Conservation (phyloP, 1,140 invertebrate species). For the Drosophila takahashii region DNA sequence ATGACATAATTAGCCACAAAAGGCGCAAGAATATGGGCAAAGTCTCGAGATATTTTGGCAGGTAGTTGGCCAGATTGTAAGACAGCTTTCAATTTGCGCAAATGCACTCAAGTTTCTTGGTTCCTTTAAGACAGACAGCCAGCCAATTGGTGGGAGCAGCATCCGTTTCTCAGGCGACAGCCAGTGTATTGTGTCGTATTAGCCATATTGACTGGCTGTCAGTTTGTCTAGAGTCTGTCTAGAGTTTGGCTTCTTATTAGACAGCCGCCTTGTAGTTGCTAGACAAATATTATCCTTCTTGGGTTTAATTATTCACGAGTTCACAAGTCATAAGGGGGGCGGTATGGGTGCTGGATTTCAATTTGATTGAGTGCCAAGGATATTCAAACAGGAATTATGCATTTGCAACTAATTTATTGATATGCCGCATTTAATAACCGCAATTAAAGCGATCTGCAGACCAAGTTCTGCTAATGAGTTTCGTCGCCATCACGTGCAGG, state of each 20-base stretch:
- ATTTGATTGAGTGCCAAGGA: conserved; percentile 49
- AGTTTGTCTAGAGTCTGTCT: conserved; percentile 4
- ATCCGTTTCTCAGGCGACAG: conserved; percentile 13
- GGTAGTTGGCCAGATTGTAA: conserved; percentile 20
- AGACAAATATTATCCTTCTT: conserved; percentile 41
- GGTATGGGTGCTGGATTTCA: conserved; percentile 45
- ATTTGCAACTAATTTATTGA: conserved; percentile 44
- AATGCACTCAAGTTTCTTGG: conserved; percentile 52
- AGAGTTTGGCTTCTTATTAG: conserved; percentile 43
- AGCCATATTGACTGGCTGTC: conserved; percentile 45
- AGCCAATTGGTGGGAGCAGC: no score
- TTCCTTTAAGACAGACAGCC: no score
- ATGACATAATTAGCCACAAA: conserved; percentile 60
- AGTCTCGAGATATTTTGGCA: conserved; percentile 48
- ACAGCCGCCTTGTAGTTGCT: conserved; percentile 19
- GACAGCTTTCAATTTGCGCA: conserved; percentile 59
- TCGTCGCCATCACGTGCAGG: conserved; percentile 31
- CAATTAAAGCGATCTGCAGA: conserved; percentile 14
- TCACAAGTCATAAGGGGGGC: background rate
- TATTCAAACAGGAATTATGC: conserved; percentile 19
- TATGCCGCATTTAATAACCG: conserved; percentile 46
- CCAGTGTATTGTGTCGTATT: conserved; percentile 39
- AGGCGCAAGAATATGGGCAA: conserved; percentile 20
- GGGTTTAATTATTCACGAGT: conserved; percentile 47
- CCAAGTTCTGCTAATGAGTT: conserved; percentile 36